Conservation (phyloP, 2,888 invertebrate species). For the Andrena dorsata region DNA sequence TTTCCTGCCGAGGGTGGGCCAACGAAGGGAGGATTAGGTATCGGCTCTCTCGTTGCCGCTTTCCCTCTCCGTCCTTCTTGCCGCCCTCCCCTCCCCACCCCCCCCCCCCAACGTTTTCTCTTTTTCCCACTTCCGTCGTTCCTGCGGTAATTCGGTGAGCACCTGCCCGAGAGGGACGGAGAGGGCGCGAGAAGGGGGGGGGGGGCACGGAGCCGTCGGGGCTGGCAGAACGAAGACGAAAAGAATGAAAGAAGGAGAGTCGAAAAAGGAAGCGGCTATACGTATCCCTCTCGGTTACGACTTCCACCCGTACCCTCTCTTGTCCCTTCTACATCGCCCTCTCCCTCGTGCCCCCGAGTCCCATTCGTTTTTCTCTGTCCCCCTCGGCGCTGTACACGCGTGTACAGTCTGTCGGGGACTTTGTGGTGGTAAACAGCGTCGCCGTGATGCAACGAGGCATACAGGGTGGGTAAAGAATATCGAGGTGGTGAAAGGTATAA, state of each 20-base stretch:
- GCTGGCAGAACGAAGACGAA: conserved; percentile 3
- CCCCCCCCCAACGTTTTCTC: conserved; percentile 23
- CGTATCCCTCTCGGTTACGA: conserved; percentile 43
- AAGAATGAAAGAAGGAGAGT: neutral
- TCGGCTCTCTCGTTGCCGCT: conserved; percentile 66
- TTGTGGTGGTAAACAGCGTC: conserved; percentile 54
- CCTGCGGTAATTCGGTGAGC: conserved; percentile 61
- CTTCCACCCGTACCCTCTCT: conserved; percentile 26
- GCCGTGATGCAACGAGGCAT: conserved; percentile 42
- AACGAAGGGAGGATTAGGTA: conserved; percentile 78
- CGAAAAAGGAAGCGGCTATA: conserved; percentile 38
- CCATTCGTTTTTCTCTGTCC: conserved; percentile 28
- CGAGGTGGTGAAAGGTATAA: neutral
- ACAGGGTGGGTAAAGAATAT: neutral
- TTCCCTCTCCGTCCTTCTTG: conserved; percentile 36
- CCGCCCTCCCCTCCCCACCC: conserved; percentile 16
- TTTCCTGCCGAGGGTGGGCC: conserved; percentile 75
- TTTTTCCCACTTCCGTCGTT: conserved; percentile 47
- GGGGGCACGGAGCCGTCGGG: neutral
- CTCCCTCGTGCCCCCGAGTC: neutral
- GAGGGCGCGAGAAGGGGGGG: neutral
- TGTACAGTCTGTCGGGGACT: conserved; percentile 39
- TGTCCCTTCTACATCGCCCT: conserved; percentile 14
- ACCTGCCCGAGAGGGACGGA: conserved; percentile 44
- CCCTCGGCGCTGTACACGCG: conserved; percentile 13